Percentiles rank a stretch among this genome's conserved stretches.
phyloP scores from a whole-genome alignment of 2,888 invertebrate genomes.

The Sinopyrophorus schimmeli region DNA sequence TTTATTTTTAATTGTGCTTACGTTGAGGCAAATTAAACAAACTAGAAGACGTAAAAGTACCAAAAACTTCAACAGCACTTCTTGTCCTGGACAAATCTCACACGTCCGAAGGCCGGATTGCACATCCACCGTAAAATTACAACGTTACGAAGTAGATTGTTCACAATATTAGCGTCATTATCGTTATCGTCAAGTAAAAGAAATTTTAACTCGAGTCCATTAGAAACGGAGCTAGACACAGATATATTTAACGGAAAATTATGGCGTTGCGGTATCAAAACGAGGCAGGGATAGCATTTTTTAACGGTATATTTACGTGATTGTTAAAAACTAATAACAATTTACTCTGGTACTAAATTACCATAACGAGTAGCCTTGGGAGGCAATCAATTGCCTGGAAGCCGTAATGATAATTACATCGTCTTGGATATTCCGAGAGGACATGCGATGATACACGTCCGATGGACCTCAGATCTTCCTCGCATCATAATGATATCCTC shows the following conservation, averaged over 20 bases:
- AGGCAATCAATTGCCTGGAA: conserved; percentile 38
- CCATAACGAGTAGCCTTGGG: conserved; percentile 38
- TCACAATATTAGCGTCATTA: no score
- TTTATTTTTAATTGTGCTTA: no score
- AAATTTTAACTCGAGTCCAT: conserved; percentile 4
- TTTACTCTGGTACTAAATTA: conserved; percentile 34
- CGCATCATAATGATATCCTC: conserved; percentile 23
- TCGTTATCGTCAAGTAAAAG: conserved; percentile 10
- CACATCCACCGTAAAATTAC: no score
- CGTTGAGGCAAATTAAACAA: no score
- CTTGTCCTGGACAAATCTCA: no score
- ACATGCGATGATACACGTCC: conserved; percentile 29
- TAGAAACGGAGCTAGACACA: not conserved
- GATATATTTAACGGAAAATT: conserved; percentile 7
- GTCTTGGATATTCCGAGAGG: conserved; percentile 27
- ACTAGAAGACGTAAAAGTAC: no score
- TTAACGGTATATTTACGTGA: conserved; percentile 17
- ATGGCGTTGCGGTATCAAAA: conserved; percentile 4
- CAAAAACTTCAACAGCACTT: no score
- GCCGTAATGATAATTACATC: conserved; percentile 39
- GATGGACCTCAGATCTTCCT: conserved; percentile 25
- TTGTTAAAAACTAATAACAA: conserved; percentile 36
- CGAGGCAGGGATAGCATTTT: conserved; percentile 8
- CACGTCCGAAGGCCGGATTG: no score
- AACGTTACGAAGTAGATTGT: no score